A percentile compares a stretch with the other conserved stretches of the same genome.
Evolutionary conservation across 1,140 invertebrate genomes (phyloP).

Genomic region (Oppia nitens): DNA sequence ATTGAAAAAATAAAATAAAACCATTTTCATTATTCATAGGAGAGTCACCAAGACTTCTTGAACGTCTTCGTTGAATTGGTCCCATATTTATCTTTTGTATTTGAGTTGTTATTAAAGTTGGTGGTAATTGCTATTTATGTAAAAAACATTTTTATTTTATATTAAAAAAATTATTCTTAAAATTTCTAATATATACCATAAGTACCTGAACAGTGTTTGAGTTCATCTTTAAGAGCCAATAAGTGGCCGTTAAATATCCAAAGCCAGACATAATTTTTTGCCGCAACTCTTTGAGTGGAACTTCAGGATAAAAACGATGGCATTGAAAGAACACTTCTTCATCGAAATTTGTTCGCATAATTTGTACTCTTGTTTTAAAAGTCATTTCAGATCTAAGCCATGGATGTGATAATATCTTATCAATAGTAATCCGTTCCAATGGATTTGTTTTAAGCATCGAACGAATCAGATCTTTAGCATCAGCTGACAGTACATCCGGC

Average conservation of each 20-base stretch:
- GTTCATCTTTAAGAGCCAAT: conserved; percentile 16
- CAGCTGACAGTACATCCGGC: conserved; percentile 47
- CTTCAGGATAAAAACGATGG: conserved; percentile 2
- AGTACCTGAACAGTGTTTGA: neutral
- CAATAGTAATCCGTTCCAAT: conserved; percentile 48
- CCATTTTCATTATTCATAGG: too few species aligned
- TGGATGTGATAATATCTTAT: conserved; percentile 47
- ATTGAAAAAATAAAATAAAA: too few species aligned
- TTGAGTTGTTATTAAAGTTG: too few species aligned
- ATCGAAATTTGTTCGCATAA: neutral
- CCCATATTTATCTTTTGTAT: too few species aligned
- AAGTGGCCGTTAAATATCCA: conserved; percentile 16
- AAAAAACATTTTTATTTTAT: too few species aligned
- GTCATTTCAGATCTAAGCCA: conserved; percentile 40
- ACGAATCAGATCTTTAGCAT: conserved; percentile 44
- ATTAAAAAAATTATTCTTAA: too few species aligned
- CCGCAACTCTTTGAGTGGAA: conserved; percentile 1
- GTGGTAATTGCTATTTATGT: too few species aligned
- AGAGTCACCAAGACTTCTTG: too few species aligned
- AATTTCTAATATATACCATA: too few species aligned
- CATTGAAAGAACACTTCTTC: conserved; percentile 2
- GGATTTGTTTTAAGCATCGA: conserved; percentile 60
- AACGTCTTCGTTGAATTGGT: too few species aligned
- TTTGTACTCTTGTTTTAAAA: neutral
- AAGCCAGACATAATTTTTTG: conserved; percentile 6